Evolutionary conservation across 2,113 vertebrate genomes (phyloP).

Genomic region (Thunnus maccoyii): DNA sequence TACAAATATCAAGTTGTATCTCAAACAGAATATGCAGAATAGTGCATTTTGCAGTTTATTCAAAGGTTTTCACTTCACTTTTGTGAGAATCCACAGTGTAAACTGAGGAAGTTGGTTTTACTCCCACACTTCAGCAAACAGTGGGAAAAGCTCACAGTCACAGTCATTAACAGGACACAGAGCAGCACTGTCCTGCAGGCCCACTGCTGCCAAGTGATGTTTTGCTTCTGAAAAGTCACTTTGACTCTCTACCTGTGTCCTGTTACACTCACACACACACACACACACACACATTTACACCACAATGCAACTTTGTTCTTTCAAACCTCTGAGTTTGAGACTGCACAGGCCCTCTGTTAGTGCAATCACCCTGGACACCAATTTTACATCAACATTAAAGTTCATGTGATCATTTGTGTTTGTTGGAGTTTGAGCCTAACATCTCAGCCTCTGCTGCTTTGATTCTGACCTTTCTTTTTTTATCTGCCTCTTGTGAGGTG

Average conservation of each 20-base stretch:
- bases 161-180: constrained; percentile 59
- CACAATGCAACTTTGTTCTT: constrained; percentile 7
- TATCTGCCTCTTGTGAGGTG: no score
- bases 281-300: constrained; percentile 9
- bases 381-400: no score
- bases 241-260: constrained; percentile 51
- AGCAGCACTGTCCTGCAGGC: constrained; percentile 57
- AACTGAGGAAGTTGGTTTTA: constrained; percentile 52
- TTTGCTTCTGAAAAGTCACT: constrained; percentile 24
- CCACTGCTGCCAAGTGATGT: constrained; percentile 44
- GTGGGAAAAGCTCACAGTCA: constrained; percentile 36
- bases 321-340: background rate
- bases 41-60: background rate
- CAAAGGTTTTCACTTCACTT: background rate
- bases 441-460: no score
- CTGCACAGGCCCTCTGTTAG: background rate
- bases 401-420: no score
- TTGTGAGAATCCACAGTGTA: background rate
- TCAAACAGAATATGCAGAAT: background rate
- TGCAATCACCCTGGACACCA: background rate
- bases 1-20: background rate
- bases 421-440: no score
- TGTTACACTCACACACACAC: constrained; percentile 37
- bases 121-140: constrained; percentile 65
- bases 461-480: no score